Evolutionary conservation across 1,140 invertebrate genomes (phyloP).

Genomic region (Phymastichus coffea): DNA sequence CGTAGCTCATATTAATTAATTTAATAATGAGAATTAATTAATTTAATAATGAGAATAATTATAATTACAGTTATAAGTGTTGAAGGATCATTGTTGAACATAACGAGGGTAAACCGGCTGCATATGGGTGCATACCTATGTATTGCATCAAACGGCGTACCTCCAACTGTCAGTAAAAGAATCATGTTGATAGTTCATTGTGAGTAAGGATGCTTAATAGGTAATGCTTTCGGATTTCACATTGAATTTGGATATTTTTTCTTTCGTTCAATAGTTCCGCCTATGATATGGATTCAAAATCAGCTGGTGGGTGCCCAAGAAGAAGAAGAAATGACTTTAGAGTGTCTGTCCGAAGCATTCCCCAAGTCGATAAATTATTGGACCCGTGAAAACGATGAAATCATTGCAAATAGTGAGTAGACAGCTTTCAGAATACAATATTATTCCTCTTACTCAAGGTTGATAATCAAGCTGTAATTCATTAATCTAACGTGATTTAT

Average conservation of each 20-base stretch:
- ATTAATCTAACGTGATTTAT: neutral
- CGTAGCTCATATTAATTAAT: no score
- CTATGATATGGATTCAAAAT: slow-evolving; percentile 79
- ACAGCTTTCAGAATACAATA: no score
- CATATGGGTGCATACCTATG: slow-evolving; percentile 89
- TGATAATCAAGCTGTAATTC: neutral
- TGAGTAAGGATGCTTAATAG: no score
- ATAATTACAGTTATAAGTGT: slow-evolving; percentile 63
- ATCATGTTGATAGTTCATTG: slow-evolving; percentile 86
- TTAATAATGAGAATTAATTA: no score
- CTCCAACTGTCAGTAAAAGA: slow-evolving; percentile 84
- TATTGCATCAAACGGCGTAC: slow-evolving; percentile 84
- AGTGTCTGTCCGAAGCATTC: slow-evolving; percentile 83
- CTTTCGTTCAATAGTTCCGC: slow-evolving; percentile 70
- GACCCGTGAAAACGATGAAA: slow-evolving; percentile 75
- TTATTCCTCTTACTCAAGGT: neutral
- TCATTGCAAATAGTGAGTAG: slow-evolving; percentile 70
- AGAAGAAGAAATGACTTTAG: slow-evolving; percentile 72
- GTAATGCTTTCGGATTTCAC: no score
- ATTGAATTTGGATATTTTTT: no score
- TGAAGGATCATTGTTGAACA: slow-evolving; percentile 75
- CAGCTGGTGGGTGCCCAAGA: slow-evolving; percentile 76
- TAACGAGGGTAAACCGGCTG: slow-evolving; percentile 77
- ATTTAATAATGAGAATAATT: neutral
- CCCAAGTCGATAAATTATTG: slow-evolving; percentile 86